A percentile compares a stretch with the other conserved stretches of the same genome.
Conservation (phyloP, 1,140 invertebrate genomes). For the Drosophila kanapiae region DNA sequence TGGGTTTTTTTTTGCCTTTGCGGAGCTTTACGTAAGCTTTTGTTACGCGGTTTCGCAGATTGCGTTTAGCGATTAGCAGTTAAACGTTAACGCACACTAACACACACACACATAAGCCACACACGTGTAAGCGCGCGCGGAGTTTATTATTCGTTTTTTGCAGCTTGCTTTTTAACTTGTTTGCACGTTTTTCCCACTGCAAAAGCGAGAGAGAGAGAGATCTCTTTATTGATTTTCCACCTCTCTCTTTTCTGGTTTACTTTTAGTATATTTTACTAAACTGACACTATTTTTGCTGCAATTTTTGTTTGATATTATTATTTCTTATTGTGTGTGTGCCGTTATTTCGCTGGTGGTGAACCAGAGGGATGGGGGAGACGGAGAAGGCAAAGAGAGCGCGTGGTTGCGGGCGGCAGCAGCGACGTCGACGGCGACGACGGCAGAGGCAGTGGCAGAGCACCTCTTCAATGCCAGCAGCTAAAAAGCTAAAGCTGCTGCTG, state of each 20-base stretch:
- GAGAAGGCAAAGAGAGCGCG: constrained; percentile 23
- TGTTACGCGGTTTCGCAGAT: constrained; percentile 47
- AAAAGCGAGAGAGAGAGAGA: constrained; percentile 21
- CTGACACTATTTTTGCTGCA: constrained; percentile 30
- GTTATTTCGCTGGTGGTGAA: constrained; percentile 21
- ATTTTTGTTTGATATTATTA: constrained; percentile 70
- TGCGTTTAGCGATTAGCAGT: constrained; percentile 59
- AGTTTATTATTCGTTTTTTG: constrained; percentile 52
- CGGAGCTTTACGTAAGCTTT: constrained; percentile 67
- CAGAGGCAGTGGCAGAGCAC: constrained; percentile 41
- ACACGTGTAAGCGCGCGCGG: constrained; percentile 45
- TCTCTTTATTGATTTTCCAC: constrained; percentile 74
- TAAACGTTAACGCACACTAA: constrained; percentile 54
- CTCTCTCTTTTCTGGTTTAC: constrained; percentile 18
- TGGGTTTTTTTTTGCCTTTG: constrained; percentile 6
- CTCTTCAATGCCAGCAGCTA: constrained; percentile 68
- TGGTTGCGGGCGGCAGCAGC: constrained; percentile 39
- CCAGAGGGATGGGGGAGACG: constrained; percentile 5
- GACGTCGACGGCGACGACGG: constrained; percentile 19
- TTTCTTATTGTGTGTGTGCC: constrained; percentile 24
- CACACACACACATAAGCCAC: constrained; percentile 18
- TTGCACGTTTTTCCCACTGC: constrained; percentile 63
- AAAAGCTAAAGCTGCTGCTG: constrained; percentile 59
- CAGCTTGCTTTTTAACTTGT: constrained; percentile 59
- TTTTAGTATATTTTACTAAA: constrained; percentile 27